These are phyloP conservation scores for Macrobrachium nipponense DNA, from an alignment of 1,140 invertebrate genomes.

Conservation along the genomic window DNA sequence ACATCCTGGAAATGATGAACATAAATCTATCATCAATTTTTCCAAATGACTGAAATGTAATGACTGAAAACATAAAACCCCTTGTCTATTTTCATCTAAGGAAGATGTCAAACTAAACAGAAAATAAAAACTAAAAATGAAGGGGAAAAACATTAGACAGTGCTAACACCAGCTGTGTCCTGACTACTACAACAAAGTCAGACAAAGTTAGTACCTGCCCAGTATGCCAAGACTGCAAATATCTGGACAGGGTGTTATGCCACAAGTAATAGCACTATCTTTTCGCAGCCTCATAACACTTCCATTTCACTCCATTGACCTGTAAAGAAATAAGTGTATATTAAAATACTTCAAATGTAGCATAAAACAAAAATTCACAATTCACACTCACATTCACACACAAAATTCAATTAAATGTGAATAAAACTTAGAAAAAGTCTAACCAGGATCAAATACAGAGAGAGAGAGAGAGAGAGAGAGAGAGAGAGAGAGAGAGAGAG, in stretches of 20 bases:
- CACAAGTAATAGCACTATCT: neutral
- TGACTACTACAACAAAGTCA: constrained; percentile 23
- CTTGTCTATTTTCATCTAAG: no score
- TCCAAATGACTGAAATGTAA: no score
- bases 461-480: neutral
- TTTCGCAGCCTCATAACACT: neutral
- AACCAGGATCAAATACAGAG: no score
- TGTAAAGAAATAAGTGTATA: neutral
- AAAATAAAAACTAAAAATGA: neutral
- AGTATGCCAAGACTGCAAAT: constrained; percentile 45
- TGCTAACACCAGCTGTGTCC: constrained; percentile 17
- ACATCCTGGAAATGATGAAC: no score
- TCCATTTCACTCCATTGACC: constrained; percentile 11
- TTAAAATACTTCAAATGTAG: neutral
- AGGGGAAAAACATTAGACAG: constrained; percentile 1
- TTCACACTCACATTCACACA: no score
- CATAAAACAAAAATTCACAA: neutral
- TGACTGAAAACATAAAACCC: no score
- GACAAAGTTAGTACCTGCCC: constrained; percentile 38
- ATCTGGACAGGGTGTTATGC: constrained; percentile 38
- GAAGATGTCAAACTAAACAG: no score
- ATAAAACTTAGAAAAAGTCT: no score
- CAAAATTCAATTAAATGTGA: no score
- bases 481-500: neutral
- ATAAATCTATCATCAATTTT: no score